Percentiles rank a stretch among this genome's conserved stretches.
These are phyloP conservation scores for Zhuqinia jingwanae DNA, from an alignment of 2,888 invertebrate species.

Conservation along the genomic window DNA sequence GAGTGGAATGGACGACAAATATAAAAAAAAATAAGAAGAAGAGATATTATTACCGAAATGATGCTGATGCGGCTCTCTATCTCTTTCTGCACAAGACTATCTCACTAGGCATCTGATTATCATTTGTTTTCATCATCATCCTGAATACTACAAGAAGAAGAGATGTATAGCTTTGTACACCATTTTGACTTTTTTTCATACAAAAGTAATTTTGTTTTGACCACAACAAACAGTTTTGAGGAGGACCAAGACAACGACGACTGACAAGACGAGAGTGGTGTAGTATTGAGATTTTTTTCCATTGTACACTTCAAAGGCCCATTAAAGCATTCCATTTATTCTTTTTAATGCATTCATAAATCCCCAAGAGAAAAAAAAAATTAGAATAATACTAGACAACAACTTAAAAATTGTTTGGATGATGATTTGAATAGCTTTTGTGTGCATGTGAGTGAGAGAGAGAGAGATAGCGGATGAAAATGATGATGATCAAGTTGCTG, in stretches of 20 bases:
- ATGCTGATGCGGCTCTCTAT: neutral
- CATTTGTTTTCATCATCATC: neutral
- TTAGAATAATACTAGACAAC: slow-evolving; percentile 50
- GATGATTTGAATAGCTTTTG: slow-evolving; percentile 33
- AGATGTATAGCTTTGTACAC: neutral
- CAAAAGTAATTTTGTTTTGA: slow-evolving; percentile 44
- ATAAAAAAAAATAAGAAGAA: neutral
- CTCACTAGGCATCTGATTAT: slow-evolving; percentile 24
- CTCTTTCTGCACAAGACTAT: slow-evolving; percentile 25
- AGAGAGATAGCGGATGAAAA: neutral
- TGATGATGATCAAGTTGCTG: slow-evolving; percentile 10
- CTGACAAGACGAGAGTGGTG: no score
- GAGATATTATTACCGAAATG: slow-evolving; percentile 25
- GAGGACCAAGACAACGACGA: slow-evolving; percentile 6
- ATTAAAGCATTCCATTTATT: slow-evolving; percentile 69
- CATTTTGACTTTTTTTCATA: no score
- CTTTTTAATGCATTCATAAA: slow-evolving; percentile 70
- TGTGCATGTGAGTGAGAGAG: neutral
- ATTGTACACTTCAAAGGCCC: slow-evolving; percentile 44
- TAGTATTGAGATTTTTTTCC: neutral
- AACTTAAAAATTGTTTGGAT: slow-evolving; percentile 37
- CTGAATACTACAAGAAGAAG: neutral
- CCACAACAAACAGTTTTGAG: slow-evolving; percentile 36
- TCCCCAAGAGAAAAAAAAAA: slow-evolving; percentile 61
- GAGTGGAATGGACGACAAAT: slow-evolving; percentile 66